Evolutionary conservation across 2,888 invertebrate genomes (phyloP), one percentile per base, ranked within the genome.

Genomic region (Scotopteryx bipunctaria): DNA sequence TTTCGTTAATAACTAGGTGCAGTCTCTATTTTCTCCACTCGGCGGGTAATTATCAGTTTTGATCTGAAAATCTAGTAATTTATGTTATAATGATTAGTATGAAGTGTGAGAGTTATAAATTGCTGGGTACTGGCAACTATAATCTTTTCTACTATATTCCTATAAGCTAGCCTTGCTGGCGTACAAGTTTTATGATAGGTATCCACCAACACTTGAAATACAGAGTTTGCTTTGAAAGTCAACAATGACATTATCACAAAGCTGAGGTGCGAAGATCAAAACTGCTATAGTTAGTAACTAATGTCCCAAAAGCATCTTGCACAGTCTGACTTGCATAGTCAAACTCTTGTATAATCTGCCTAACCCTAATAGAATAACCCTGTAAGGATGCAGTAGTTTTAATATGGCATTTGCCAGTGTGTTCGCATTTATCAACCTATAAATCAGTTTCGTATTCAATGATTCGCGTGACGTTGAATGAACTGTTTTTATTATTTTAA

Each of bases 11-110:
- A 52, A 52, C 46, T 46, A 37, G 37, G 32, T 42, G 9, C 37
- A 42, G 27, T 17, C 36, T 41, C 33, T 42, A 36, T 52, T 42
- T 46, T 37, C 41, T 41, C 32, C 14, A 21, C 42, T 25, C 37
- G 27, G 53, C 56, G 49, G 43, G 55, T 59, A 57, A 52, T 49
- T 35, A 41, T 59, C 52, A 32, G 16, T 37, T 25, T 25, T 53
- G 48, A 55, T 57, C 47, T 45, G 35, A 38, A 64, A 69, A 67
- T 69, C 61, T 70, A n/a, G n/a, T n/a, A 74, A 60, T 44, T 55
- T 53, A 58, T 71, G 69, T 77, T 76, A 77, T 81, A 82, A 83
- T 80, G 76, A 75, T 71, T 54, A 40, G 33, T 57, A 55, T 64
- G 66, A 75, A 71, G 77, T 73, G 77, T 72, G 59, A 73, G 66